phyloP scores from a whole-genome alignment of 2,888 invertebrate species.

The Spodoptera exigua region DNA sequence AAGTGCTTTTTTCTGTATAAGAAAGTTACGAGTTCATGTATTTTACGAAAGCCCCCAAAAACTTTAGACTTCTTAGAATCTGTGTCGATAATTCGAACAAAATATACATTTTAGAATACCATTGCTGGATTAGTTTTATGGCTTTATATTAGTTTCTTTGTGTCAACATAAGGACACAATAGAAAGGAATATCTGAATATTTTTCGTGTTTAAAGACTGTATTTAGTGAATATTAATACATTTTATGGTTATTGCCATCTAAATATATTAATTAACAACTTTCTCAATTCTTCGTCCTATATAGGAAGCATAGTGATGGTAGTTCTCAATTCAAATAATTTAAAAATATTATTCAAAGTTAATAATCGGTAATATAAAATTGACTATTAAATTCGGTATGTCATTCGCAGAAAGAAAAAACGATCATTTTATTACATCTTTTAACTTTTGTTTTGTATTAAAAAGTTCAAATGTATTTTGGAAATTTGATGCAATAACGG shows the following conservation, averaged over 20 bases:
- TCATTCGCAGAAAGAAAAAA: conserved; percentile 15
- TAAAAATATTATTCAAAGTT: conserved; percentile 23
- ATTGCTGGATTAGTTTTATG: conserved; percentile 19
- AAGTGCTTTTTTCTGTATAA: conserved; percentile 59
- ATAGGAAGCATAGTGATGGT: conserved; percentile 2
- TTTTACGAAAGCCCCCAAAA: conserved; percentile 43
- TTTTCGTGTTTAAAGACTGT: conserved; percentile 2
- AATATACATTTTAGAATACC: conserved; percentile 24
- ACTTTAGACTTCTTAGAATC: conserved; percentile 37
- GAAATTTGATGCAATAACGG: conserved; percentile 23
- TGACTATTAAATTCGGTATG: conserved; percentile 1
- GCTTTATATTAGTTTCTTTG: conserved; percentile 8
- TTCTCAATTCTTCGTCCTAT: conserved; percentile 38
- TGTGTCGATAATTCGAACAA: conserved; percentile 31
- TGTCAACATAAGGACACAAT: conserved; percentile 9
- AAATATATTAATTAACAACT: conserved; percentile 49
- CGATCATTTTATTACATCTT: background rate
- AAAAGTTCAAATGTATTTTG: background rate
- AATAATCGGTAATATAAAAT: conserved; percentile 26
- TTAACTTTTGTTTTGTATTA: background rate
- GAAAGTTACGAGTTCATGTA: conserved; percentile 50
- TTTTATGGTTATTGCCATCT: conserved; percentile 30
- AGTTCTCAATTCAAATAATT: conserved; percentile 1
- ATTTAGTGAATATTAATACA: conserved; percentile 23
- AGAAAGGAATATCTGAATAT: conserved; percentile 4